Conservation (phyloP, 37 sponge, comb jelly and placozoan genomes). For the Geodia barretti region DNA sequence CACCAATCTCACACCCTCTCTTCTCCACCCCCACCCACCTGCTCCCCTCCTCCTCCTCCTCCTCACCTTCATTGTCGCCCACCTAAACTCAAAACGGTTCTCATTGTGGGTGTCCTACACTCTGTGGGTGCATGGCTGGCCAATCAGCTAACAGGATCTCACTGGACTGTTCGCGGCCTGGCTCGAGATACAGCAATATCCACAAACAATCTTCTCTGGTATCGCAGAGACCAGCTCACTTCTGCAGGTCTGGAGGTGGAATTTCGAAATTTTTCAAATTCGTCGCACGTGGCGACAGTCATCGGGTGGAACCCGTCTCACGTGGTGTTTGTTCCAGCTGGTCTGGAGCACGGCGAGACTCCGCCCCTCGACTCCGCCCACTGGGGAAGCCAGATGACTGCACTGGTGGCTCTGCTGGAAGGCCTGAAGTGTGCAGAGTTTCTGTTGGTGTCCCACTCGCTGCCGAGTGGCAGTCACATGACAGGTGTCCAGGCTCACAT, state of each 20-base stretch:
- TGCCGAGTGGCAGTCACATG: not conserved
- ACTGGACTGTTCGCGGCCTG: constrained; percentile 3
- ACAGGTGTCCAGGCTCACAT: constrained; percentile 8
- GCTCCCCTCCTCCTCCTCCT: not conserved
- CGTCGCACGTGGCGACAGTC: constrained; percentile 9
- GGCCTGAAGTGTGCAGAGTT: constrained; percentile 9
- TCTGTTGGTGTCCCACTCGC: constrained; percentile 12
- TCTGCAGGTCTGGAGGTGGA: constrained; percentile 19
- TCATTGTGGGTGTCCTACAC: constrained; percentile 41
- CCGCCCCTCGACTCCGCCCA: not conserved
- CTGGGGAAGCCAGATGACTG: not conserved
- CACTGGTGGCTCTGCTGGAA: constrained; percentile 50
- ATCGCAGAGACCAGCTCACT: constrained; percentile 35
- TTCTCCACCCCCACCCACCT: not conserved
- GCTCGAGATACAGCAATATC: not conserved
- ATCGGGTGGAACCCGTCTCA: not conserved
- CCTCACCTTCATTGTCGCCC: not conserved
- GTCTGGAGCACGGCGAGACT: not conserved
- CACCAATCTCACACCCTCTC: not conserved
- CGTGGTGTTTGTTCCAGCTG: constrained; percentile 29
- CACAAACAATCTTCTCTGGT: constrained; percentile 42
- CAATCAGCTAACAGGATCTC: not conserved
- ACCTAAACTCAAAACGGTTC: not conserved
- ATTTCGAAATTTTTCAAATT: constrained; percentile 21
- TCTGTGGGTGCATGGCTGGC: constrained; percentile 41